Base-by-base conservation (phyloP, 2,888 invertebrate genomes). In the Zygaena filipendulae region DNA sequence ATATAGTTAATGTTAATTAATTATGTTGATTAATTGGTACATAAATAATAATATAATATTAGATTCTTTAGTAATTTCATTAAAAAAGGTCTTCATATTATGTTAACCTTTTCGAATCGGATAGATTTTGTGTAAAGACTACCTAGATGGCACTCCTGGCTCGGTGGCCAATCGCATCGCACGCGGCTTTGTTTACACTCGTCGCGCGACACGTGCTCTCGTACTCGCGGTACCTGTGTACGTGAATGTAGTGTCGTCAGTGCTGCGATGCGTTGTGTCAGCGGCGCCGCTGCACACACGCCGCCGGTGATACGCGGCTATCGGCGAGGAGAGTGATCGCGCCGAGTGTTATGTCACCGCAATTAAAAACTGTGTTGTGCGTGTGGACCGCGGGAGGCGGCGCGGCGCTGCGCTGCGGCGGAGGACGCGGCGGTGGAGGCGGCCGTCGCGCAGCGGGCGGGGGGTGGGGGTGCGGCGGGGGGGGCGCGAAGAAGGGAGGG, bases 291-390 rank as follows among this genome's bases (percentile, higher is more conserved):
- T n/a, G n/a, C n/a, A n/a, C n/a, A n/a, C 30, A 45, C 47, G 43
- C 45, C 47, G 39, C 45, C 8, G 14, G 7, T 18, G 56, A n/a
- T 55, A 54, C 59, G 60, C 62, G 57, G 57, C 57, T 59, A 61
- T 59, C 54, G 50, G 50, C 43, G 55, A 16, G 52, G 54, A 63
- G 61, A 62, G 63, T 58, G 66, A 59, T 58, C 60, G 58, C 52
- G 52, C 51, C 47, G 52, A 51, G 47, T 43, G 39, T 68, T 68
- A 64, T 58, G 56, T 57, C 57, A 61, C 48, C 42, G 55, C 48
- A 58, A 62, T 61, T 61, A 61, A 61, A 56, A 59, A 53, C 47
- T 50, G 47, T 52, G 51, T 42, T 42, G 49, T 47, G 46, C 45
- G 47, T 35, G 40, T 32, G 29, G n/a, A 23, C 32, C 33, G 22